Evolutionary conservation across 2,113 vertebrate genomes (phyloP).

Genomic region (Neopipo cinnamomea): DNA sequence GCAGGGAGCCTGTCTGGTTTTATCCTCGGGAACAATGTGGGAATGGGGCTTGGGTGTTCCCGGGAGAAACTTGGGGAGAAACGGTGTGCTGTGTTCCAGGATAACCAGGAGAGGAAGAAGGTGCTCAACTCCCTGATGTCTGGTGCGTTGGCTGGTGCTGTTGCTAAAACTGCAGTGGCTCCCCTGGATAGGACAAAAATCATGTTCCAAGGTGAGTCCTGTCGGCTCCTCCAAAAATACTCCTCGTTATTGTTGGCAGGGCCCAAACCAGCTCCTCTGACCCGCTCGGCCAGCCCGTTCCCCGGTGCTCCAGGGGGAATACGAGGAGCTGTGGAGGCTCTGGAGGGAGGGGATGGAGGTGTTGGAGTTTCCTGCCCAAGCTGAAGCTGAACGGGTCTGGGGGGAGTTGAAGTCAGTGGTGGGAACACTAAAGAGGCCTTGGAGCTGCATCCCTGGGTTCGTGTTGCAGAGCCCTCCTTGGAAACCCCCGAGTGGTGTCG

Average conservation of each 20-base stretch:
- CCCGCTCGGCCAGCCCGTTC: not conserved
- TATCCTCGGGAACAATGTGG: not conserved
- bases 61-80: not conserved
- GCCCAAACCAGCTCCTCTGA: not conserved
- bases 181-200: conserved; percentile 98
- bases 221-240: not conserved
- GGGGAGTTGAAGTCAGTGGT: not conserved
- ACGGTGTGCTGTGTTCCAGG: conserved; percentile 66
- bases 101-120: conserved; percentile 73
- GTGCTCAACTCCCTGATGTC: conserved; percentile 88
- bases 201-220: conserved; percentile 91
- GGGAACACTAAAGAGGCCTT: not conserved
- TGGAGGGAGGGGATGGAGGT: not conserved
- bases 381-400: not conserved
- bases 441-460: not conserved
- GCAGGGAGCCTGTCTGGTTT: not conserved
- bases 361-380: not conserved
- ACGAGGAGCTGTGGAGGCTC: fast-evolving
- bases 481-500: no score
- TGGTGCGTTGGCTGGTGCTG: conserved; percentile 91
- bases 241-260: no score
- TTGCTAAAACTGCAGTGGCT: conserved; percentile 94
- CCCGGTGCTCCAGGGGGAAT: not conserved
- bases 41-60: not conserved
- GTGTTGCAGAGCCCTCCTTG: not conserved